phyloP scores from a whole-genome alignment of 2,888 invertebrate genomes.

The Dysmachus trigonus region DNA sequence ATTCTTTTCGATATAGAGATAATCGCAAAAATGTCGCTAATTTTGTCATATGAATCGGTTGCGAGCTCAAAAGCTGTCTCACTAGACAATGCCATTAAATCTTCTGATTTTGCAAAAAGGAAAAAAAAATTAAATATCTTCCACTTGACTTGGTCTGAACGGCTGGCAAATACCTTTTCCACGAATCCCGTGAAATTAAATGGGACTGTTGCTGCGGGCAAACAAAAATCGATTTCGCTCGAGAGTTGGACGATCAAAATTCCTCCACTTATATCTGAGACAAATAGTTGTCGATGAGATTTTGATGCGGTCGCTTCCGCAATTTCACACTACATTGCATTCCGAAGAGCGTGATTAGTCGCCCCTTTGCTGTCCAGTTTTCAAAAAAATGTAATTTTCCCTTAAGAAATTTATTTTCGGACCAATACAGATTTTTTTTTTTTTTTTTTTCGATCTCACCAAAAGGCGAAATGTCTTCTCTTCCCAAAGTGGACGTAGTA shows the following conservation, averaged over 20 bases:
- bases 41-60: neutral
- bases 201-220: neutral
- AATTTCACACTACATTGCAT: neutral
- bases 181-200: neutral
- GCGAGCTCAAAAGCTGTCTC: neutral
- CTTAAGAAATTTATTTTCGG: neutral
- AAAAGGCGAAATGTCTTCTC: neutral
- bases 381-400: neutral
- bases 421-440: no score
- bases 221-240: neutral
- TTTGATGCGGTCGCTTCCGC: neutral
- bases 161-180: neutral
- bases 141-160: neutral
- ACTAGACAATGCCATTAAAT: neutral
- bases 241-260: neutral
- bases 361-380: neutral
- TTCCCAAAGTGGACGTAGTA: neutral
- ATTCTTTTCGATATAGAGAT: neutral
- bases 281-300: neutral
- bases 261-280: neutral
- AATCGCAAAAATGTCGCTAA: neutral
- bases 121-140: neutral
- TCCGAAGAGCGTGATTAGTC: neutral
- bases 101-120: neutral
- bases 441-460: no score